These are phyloP conservation scores for Benitochromis conjunctus DNA, from an alignment of 2,113 vertebrate species.

Conservation along the genomic window DNA sequence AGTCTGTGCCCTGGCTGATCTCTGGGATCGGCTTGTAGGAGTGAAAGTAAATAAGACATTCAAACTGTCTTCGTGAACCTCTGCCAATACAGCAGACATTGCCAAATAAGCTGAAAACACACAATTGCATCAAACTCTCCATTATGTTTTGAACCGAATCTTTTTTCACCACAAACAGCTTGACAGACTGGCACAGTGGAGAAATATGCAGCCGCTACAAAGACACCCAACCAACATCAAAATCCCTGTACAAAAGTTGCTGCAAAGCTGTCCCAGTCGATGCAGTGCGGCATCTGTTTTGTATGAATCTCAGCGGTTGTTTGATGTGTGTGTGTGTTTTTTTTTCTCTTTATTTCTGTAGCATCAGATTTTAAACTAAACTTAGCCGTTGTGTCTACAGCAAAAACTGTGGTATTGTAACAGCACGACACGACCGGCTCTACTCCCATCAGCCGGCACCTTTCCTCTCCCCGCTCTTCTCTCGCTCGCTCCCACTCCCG, in stretches of 20 bases:
- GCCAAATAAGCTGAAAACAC: constrained; percentile 5
- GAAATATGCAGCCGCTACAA: constrained; percentile 37
- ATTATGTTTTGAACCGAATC: constrained; percentile 8
- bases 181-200: constrained; percentile 12
- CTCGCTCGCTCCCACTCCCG: not conserved
- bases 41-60: constrained; percentile 15
- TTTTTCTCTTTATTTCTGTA: not conserved
- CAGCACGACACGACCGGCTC: not conserved
- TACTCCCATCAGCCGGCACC: not conserved
- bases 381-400: not conserved
- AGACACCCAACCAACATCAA: constrained; percentile 32
- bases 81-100: not conserved
- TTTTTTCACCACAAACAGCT: not conserved
- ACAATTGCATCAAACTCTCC: constrained; percentile 17
- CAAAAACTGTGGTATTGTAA: not conserved
- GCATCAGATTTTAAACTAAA: constrained; percentile 22
- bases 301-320: constrained; percentile 19
- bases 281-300: constrained; percentile 23
- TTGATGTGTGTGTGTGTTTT: not conserved
- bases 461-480: not conserved
- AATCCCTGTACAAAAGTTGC: not conserved
- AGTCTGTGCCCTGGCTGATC: not conserved
- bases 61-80: not conserved
- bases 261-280: constrained; percentile 16
- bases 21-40: not conserved